Evolutionary conservation across 2,113 vertebrate genomes (phyloP).

Genomic region (Piaya cayana): DNA sequence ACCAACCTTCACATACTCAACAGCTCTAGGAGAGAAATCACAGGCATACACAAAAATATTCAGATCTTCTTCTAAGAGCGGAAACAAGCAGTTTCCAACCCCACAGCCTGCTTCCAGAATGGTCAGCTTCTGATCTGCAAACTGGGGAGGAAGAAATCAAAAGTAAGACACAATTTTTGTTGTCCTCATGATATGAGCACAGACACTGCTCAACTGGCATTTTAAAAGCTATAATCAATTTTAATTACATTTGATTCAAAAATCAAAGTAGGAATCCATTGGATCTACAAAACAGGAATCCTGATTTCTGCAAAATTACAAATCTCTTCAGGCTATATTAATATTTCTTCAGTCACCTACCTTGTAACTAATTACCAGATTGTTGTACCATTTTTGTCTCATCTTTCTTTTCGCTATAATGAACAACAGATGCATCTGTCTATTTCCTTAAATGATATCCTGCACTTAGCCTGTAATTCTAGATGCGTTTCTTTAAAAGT

Average conservation of each 20-base stretch:
- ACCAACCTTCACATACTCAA: conserved; percentile 93
- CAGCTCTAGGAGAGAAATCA: conserved; percentile 95
- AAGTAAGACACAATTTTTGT: neutral
- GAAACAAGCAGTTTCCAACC: conserved; percentile 96
- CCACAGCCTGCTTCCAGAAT: conserved; percentile 96
- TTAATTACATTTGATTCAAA: neutral
- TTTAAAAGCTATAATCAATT: neutral
- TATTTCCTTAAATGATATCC: neutral
- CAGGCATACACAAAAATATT: conserved; percentile 93
- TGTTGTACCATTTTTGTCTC: neutral
- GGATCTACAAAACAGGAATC: neutral
- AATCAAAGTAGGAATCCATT: neutral
- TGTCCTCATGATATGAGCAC: neutral
- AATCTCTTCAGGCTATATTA: neutral
- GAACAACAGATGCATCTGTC: conserved; percentile 4
- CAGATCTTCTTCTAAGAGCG: conserved; percentile 89
- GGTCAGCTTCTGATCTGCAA: conserved; percentile 85
- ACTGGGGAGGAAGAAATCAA: conserved; percentile 69
- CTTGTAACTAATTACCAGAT: neutral
- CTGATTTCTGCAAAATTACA: neutral
- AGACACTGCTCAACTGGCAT: neutral
- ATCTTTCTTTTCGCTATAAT: neutral
- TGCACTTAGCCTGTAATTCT: neutral
- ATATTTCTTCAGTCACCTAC: neutral
- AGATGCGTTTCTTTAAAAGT: neutral